Base-by-base conservation (phyloP, 2,797 vertebrate species). In the Tragopan temminckii region DNA sequence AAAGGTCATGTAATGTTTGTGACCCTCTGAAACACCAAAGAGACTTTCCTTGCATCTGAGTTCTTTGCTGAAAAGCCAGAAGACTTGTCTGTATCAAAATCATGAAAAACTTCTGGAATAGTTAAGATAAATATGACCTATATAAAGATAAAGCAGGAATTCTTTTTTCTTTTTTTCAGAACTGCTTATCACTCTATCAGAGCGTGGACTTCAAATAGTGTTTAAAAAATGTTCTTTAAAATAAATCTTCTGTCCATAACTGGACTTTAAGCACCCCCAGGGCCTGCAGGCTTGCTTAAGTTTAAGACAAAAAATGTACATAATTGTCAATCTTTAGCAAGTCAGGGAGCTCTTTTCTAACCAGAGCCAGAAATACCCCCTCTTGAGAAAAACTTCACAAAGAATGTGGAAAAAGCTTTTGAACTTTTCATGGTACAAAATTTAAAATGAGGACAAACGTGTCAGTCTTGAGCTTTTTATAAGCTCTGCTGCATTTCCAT, bases 381-480 rank as follows among this genome's bases (percentile, higher is more conserved):
- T 83, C 86, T 87, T 80, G 79, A 96, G 88, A 97, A 94, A 94
- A 95, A 95, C 36, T 63, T 91, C 78, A 84, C 69, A 88, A 94
- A 92, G 67, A 94, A 81, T 80, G 58, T 84, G 62, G 83, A 94
- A 93, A 85, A 93, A 90, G 29, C 42, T 90, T 95, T 89, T 95
- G 80, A 96, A 95, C 81, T 95, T 94, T 89, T 89, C 52, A 88
- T 58, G 72, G 79, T 72, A 89, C 81, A 84, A 93, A 96, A 77
- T 89, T 95, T 94, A 93, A 93, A 94, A 95, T 50, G 38, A 94
- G 83, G 85, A 96, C 77, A 96, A 90, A 84, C 31, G 33, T 85
- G 76, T 71, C 66, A n/a, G 66, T 77, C 66, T 76, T 80, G 38
- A 88, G 38, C 27, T 52, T 87, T 89, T 91, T 92, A 74, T 82